Base-by-base conservation (phyloP, 2,797 vertebrate species). In the Kryptopterus vitreolus region DNA sequence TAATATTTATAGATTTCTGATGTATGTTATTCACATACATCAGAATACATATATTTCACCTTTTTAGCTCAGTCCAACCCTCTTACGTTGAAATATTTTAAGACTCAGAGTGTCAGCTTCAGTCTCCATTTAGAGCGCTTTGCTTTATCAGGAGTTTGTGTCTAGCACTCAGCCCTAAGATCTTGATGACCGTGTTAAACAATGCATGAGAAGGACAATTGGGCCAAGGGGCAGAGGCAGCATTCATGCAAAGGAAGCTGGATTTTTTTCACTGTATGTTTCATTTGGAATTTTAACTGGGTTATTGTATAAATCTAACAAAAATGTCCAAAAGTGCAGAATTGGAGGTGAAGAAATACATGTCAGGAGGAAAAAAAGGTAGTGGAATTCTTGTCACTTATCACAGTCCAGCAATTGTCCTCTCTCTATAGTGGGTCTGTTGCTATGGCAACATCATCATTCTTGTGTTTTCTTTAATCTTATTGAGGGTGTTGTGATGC, bases 361-460 rank as follows among this genome's bases (percentile, higher is more conserved):
- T 82, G 82, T 87, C 69, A 89, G 88, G 84, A 85, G 88, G 84
- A 85, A 83, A 85, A 83, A 85, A 8, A 74, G 80, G 89, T 89
- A 88, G 82, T 85, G 83, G 87, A 89, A 87, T 90, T 89, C 89
- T 86, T 91, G 89, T 89, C 85, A 88, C 89, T 92, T 91, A 91
- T 90, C 90, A 90, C 86, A 89, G 90, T 88, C 88, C 77, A 79
- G 82, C 81, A 90, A 88, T 89, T 82, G 78, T 82, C 77, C 76
- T 59, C 65, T 71, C 65, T 63, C 59, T 83, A 46, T 73, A 76
- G 75, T 92, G 88, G 89, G 91, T 89, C 90, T 92, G 94, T 95
- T 95, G 92, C 94, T 89, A 94, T 94, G 91, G 93, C 87, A 94
- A 95, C 93, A 81, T 91, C 91, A 93, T 93, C 88, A 91, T 91